A percentile compares a stretch with the other conserved stretches of the same genome.
These are phyloP conservation scores for Phataginus tetradactyla DNA, from an alignment of 2,797 vertebrate genomes.

Conservation along the genomic window DNA sequence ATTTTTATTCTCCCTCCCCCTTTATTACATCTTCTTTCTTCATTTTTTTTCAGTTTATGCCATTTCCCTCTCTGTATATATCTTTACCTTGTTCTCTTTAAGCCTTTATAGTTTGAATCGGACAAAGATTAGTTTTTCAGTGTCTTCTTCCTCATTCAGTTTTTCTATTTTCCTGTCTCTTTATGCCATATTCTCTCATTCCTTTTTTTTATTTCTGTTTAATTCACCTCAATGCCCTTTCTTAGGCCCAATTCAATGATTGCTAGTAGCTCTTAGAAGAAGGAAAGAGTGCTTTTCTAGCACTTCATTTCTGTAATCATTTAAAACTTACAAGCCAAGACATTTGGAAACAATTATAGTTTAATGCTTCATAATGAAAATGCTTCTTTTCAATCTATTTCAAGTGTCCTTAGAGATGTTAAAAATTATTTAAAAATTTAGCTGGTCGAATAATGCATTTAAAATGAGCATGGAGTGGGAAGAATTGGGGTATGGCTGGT, in stretches of 20 bases:
- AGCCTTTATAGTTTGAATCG: background rate
- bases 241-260: background rate
- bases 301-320: constrained; percentile 13
- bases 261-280: background rate
- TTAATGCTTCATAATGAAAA: constrained; percentile 45
- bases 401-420: background rate
- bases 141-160: background rate
- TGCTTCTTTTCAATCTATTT: background rate
- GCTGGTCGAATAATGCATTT: background rate
- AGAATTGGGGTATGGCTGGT: background rate
- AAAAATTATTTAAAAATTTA: constrained; percentile 7
- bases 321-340: background rate
- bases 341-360: constrained; percentile 11
- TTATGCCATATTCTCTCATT: background rate
- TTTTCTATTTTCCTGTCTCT: background rate
- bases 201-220: background rate
- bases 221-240: background rate
- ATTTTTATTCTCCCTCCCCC: background rate
- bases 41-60: background rate
- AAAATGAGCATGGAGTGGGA: background rate
- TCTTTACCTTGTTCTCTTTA: background rate
- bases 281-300: background rate
- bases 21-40: background rate
- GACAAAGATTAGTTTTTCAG: background rate
- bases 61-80: background rate